Evolutionary conservation across 2,888 invertebrate genomes (phyloP).

Genomic region (Quadriops clusia): DNA sequence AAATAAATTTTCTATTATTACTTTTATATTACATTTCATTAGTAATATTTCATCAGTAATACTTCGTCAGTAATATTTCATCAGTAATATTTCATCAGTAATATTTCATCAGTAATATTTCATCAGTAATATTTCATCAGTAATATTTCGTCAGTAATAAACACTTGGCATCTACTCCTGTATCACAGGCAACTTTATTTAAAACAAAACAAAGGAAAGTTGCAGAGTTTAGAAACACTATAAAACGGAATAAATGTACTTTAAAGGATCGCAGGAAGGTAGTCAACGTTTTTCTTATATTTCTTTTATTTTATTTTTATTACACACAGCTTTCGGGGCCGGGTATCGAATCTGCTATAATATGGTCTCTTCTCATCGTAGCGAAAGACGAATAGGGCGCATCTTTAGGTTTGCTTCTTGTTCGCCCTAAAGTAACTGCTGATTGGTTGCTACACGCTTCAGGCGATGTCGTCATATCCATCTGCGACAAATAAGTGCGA

Average conservation of each 20-base stretch:
- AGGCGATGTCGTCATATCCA: slow-evolving; percentile 21
- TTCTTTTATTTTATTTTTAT: slow-evolving; percentile 21
- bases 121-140: no score
- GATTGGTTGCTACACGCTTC: slow-evolving; percentile 18
- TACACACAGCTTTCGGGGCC: slow-evolving; percentile 84
- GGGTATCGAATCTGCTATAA: slow-evolving; percentile 72
- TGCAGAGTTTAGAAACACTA: background rate
- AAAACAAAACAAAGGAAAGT: background rate
- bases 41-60: no score
- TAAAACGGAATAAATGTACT: background rate
- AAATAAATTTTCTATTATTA: no score
- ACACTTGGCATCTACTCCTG: slow-evolving; percentile 18
- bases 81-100: no score
- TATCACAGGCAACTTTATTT: slow-evolving; percentile 16
- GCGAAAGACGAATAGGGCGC: slow-evolving; percentile 43
- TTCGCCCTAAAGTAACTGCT: slow-evolving; percentile 29
- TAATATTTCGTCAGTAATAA: slow-evolving; percentile 9
- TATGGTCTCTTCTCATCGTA: slow-evolving; percentile 58
- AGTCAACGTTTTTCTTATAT: no score
- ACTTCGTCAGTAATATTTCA: no score
- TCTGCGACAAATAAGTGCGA: slow-evolving; percentile 19
- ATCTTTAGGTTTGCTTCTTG: slow-evolving; percentile 30
- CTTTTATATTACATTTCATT: no score
- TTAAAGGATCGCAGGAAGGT: background rate
- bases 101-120: no score